Evolutionary conservation across 2,888 invertebrate species (phyloP).

Genomic region (Leptodirus hochenwartii): DNA sequence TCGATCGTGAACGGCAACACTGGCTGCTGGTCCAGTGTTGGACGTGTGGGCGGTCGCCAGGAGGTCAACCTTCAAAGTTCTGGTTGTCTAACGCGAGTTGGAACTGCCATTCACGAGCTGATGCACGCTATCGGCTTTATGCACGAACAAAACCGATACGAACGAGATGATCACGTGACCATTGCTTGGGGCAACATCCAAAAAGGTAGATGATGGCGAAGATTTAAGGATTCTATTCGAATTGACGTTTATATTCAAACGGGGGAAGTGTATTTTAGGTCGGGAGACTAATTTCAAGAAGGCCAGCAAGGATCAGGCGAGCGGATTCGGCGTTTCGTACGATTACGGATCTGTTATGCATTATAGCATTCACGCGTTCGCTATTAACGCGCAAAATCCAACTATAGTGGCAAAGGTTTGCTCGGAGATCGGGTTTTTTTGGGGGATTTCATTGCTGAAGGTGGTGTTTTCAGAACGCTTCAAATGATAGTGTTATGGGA

Average conservation of each 20-base stretch:
- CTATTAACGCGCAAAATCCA: constrained; percentile 43
- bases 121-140: constrained; percentile 65
- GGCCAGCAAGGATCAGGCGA: constrained; percentile 32
- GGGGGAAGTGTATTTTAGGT: constrained; percentile 29
- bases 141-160: constrained; percentile 65
- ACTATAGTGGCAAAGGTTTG: constrained; percentile 53
- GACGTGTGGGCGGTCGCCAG: constrained; percentile 45
- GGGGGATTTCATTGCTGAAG: no score
- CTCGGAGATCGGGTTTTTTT: constrained; percentile 5
- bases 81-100: constrained; percentile 50
- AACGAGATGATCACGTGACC: constrained; percentile 48
- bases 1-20: constrained; percentile 46
- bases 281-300: constrained; percentile 54
- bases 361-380: constrained; percentile 61
- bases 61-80: constrained; percentile 59
- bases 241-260: not conserved
- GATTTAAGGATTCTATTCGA: not conserved
- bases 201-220: constrained; percentile 27
- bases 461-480: no score
- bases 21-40: constrained; percentile 72
- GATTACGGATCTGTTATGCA: constrained; percentile 75
- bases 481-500: constrained; percentile 33
- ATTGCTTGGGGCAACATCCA: constrained; percentile 52
- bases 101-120: constrained; percentile 61
- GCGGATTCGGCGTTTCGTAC: constrained; percentile 52